phyloP scores from a whole-genome alignment of 2,113 vertebrate genomes.

The Ranitomeya variabilis region DNA sequence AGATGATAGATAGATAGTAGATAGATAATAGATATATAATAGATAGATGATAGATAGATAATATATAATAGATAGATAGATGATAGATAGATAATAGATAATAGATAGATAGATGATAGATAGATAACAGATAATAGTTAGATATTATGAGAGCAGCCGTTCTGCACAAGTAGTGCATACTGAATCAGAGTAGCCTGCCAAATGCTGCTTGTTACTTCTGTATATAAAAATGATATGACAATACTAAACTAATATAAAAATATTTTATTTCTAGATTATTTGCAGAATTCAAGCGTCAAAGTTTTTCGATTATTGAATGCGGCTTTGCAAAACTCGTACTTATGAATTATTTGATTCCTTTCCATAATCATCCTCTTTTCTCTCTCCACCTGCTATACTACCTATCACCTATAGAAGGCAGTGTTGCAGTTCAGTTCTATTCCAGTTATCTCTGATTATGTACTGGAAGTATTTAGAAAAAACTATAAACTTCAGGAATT shows the following conservation, averaged over 20 bases:
- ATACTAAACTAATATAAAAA: neutral
- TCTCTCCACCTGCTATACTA: neutral
- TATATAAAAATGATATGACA: neutral
- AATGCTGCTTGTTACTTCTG: neutral
- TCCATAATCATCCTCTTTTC: neutral
- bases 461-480: neutral
- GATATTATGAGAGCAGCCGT: neutral
- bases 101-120: neutral
- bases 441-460: neutral
- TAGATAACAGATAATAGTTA: neutral
- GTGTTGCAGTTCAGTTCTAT: neutral
- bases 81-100: too few species aligned
- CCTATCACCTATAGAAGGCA: constrained; percentile 14
- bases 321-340: too few species aligned
- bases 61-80: too few species aligned
- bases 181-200: too few species aligned
- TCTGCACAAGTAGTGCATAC: too few species aligned
- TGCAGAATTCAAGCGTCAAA: too few species aligned
- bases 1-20: neutral
- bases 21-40: too few species aligned
- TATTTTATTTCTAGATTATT: neutral
- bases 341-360: too few species aligned
- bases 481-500: neutral
- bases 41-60: too few species aligned
- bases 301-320: too few species aligned